Percentiles rank a stretch among this genome's conserved stretches.
Evolutionary conservation across 2,888 invertebrate species (phyloP).

Genomic region (Seladonia tumulorum): DNA sequence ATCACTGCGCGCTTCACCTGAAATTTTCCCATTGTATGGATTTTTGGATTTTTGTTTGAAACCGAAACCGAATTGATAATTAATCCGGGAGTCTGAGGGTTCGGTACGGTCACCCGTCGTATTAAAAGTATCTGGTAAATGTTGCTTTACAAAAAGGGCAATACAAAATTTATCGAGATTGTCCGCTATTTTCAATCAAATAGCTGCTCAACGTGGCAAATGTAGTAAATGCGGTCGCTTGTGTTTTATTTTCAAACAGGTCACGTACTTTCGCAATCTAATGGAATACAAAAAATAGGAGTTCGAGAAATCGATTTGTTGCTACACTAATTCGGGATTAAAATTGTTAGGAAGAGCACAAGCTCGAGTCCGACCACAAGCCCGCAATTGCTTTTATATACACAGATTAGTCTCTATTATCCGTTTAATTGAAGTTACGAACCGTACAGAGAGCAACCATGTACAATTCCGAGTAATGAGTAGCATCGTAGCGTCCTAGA

Average conservation of each 20-base stretch:
- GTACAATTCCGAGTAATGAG: neutral
- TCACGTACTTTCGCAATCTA: neutral
- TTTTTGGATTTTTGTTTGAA: neutral
- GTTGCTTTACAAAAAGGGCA: no score
- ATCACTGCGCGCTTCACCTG: neutral
- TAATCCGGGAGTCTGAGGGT: neutral
- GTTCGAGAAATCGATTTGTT: neutral
- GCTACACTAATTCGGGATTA: neutral
- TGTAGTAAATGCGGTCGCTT: no score
- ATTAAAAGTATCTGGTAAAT: no score
- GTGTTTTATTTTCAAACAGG: no score
- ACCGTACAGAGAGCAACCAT: neutral
- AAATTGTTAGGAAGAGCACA: neutral
- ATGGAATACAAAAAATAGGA: neutral
- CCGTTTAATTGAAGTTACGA: slow-evolving; percentile 1
- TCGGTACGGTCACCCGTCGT: neutral
- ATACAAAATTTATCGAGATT: no score
- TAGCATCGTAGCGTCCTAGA: neutral
- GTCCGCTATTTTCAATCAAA: no score
- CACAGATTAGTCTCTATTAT: neutral
- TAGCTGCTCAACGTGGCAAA: no score
- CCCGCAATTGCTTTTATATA: neutral
- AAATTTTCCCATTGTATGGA: neutral
- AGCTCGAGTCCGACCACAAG: neutral
- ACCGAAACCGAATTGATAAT: neutral